Evolutionary conservation across 2,797 vertebrate genomes (phyloP), one percentile per base, ranked within the genome.

Genomic region (Chiroxiphia lanceolata): DNA sequence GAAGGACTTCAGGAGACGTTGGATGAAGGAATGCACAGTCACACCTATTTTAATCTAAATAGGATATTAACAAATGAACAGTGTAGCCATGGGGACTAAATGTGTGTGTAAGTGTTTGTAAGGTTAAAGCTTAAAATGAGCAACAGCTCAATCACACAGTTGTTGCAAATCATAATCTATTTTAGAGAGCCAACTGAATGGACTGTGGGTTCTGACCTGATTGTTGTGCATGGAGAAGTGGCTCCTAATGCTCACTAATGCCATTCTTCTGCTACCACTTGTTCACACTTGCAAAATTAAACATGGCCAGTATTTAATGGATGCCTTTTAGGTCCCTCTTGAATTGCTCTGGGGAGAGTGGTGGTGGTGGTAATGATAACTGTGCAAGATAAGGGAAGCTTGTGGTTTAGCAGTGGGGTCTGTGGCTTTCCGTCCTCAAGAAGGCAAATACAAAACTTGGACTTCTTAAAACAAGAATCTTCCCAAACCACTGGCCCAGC

Each of bases 31-130:
- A 45, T 16, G 20, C 48, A 14, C 13, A 69, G 50, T n/a, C 34
- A 38, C 15, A 22, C 45, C 11, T 79, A 63, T 71, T 69, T 31
- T 44, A 16, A n/a, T 51, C 44, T 69, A 64, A 59, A 61, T 6
- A 20, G 36, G 36, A 5, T 69, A 69, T 61, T 69, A 70, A 44
- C 54, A 83, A 61, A 34, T 18, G 10, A 89, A 27, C 40, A 29
- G 13, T 14, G 25, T 67, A 51, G 36, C 33, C 0, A 0, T 36
- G 48, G 67, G 18, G n/a, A 70, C 40, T 59, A 27, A 38, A 22
- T 14, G 15, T 9, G 17, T n/a, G 29, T n/a, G 3, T n/a, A 54
- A 81, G 34, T 33, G 34, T 71, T 64, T 2, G 1, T 54, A 48
- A 70, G 21, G 63, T 13, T 70, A 68, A 79, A 51, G 40, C 48